Evolutionary conservation across 2,888 invertebrate species (phyloP).

Genomic region (Formica aserva): DNA sequence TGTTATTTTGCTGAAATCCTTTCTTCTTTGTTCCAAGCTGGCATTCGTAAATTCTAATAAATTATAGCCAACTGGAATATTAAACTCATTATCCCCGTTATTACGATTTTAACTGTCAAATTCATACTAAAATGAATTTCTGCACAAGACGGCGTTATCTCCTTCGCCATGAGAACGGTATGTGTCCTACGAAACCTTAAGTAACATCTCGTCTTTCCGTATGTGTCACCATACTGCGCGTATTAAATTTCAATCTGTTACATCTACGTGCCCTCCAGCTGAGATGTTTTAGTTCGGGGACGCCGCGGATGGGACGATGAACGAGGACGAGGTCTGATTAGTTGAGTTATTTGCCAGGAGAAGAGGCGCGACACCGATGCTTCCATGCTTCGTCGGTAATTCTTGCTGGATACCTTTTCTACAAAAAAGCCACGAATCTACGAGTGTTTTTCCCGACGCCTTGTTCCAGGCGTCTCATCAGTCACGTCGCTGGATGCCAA

Average conservation of each 20-base stretch:
- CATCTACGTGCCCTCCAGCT: constrained; percentile 77
- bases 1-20: neutral
- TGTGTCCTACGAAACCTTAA: constrained; percentile 54
- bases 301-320: constrained; percentile 45
- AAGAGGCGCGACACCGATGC: constrained; percentile 57
- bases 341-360: constrained; percentile 79
- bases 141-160: constrained; percentile 49
- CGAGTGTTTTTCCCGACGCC: constrained; percentile 81
- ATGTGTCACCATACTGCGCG: constrained; percentile 77
- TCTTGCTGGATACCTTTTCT: constrained; percentile 73
- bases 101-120: constrained; percentile 55
- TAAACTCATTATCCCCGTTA: constrained; percentile 55
- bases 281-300: constrained; percentile 53
- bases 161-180: constrained; percentile 45
- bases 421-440: constrained; percentile 79
- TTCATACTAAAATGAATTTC: constrained; percentile 27
- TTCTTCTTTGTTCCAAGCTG: neutral
- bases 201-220: constrained; percentile 59
- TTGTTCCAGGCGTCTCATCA: constrained; percentile 84
- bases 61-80: constrained; percentile 40
- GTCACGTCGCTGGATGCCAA: constrained; percentile 84
- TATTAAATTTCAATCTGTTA: constrained; percentile 85
- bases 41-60: constrained; percentile 62
- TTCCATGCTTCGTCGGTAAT: constrained; percentile 77
- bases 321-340: constrained; percentile 76